Evolutionary conservation across 1,140 invertebrate species (phyloP), one percentile per base, ranked within the genome.

Genomic region (Linepithema humile): DNA sequence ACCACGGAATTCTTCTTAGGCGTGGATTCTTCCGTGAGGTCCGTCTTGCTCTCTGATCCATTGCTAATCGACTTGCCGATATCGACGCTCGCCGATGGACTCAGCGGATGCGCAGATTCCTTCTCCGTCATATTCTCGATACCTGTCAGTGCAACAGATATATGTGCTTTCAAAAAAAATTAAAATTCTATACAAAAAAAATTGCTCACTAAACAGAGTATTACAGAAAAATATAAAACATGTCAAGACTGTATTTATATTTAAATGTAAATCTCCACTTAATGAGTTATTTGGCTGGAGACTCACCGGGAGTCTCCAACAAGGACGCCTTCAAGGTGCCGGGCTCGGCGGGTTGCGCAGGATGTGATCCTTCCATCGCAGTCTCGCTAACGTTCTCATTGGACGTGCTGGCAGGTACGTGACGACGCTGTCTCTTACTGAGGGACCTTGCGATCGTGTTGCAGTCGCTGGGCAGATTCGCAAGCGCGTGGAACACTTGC

Each of bases 61-160:
- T 84, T 85, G 23, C 38, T 72, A 43, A 85, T 84, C 1, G 78
- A 64, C 73, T 91, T 93, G 35, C 32, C 88, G 38, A 91, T 83
- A 55, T 90, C 87, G 0, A 92, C 85, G 26, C 91, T 92, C n/a
- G 89, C 83, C 0, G 93, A 86, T 9, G 93, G 92, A 85, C 91
- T 94, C 15, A 94, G 55, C 1, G 97, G 97, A 95, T 98, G 98
- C 0, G 98, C 98, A 0, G 97, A 97, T 93, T 98, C 98, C 84
- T 97, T 96, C 92, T 99, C 98, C 20, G 99, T 99, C 98, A 99
- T 99, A 88, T 98, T 97, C 65, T 97, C 97, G 85, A 99, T 97
- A 55, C 96, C 97, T 96, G 90, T 50, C 85, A 93, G 69, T 87
- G 55, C n/a, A 50, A 62, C 5, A 45, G 60, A 48, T 10, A 29